Percentiles rank a stretch among this genome's conserved stretches.
Evolutionary conservation across 1,140 invertebrate species (phyloP).

Genomic region (Calycopis cecrops): DNA sequence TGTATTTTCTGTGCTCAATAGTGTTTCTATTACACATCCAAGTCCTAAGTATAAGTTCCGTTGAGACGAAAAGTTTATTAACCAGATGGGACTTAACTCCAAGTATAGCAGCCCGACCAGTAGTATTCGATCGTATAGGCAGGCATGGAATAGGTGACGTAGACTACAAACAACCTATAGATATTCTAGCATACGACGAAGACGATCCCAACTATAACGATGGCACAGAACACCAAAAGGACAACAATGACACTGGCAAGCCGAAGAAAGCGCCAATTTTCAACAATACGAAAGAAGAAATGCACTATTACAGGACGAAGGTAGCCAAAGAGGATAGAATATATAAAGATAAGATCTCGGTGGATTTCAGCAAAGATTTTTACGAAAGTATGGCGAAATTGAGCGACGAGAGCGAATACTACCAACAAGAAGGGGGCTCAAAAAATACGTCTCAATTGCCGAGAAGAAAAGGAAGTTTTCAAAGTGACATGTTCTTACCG

Average conservation of each 20-base stretch:
- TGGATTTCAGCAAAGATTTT: no score
- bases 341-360: no score
- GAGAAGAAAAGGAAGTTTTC: no score
- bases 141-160: slow-evolving; percentile 19
- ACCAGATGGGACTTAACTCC: no score
- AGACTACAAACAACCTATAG: slow-evolving; percentile 23
- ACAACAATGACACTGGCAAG: slow-evolving; percentile 3
- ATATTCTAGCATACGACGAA: slow-evolving; percentile 17
- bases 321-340: background rate
- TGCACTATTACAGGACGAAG: slow-evolving; percentile 21
- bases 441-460: no score
- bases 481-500: slow-evolving; percentile 22
- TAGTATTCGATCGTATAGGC: slow-evolving; percentile 32
- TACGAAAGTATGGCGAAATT: no score
- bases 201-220: background rate
- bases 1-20: background rate
- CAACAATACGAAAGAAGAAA: slow-evolving; percentile 27
- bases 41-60: background rate
- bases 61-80: no score
- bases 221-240: background rate
- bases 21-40: background rate
- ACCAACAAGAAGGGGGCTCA: no score
- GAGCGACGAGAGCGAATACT: no score
- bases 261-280: slow-evolving; percentile 13
- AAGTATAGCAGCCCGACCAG: background rate